phyloP scores from a whole-genome alignment of 2,797 vertebrate species.

The Hippopotamyrus pictus region DNA sequence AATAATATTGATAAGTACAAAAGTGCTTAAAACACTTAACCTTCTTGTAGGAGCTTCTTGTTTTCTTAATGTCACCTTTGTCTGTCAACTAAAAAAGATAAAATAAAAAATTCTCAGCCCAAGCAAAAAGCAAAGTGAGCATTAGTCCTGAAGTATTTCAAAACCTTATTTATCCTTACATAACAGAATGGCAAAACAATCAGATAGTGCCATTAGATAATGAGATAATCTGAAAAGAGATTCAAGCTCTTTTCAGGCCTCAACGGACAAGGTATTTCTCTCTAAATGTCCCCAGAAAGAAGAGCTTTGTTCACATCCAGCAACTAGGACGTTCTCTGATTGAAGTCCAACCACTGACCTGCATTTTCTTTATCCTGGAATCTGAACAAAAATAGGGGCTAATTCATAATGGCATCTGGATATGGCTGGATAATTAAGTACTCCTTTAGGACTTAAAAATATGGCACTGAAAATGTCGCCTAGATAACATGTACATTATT shows the following conservation, averaged over 20 bases:
- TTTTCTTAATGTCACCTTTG: background rate
- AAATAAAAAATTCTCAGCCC: background rate
- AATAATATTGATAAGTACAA: background rate
- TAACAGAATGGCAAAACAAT: background rate
- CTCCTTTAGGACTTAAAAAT: background rate
- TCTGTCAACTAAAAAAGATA: background rate
- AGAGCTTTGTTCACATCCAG: background rate
- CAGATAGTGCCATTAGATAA: background rate
- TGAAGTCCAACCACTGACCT: background rate
- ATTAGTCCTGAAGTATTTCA: background rate
- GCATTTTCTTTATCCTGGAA: slow-evolving; percentile 15
- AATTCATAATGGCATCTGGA: background rate
- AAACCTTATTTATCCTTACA: background rate
- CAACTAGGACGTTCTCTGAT: background rate
- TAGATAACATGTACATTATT: background rate
- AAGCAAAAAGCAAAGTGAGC: background rate
- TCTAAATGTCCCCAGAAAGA: background rate
- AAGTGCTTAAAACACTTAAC: background rate
- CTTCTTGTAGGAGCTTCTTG: background rate
- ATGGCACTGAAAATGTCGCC: background rate
- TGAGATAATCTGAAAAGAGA: background rate
- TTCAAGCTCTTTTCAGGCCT: background rate
- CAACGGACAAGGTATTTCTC: background rate
- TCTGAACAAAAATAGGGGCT: background rate
- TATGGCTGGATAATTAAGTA: background rate